Percentiles rank a stretch among this genome's conserved stretches.
Evolutionary conservation across 2,113 vertebrate species (phyloP).

Genomic region (Heliornis fulica): DNA sequence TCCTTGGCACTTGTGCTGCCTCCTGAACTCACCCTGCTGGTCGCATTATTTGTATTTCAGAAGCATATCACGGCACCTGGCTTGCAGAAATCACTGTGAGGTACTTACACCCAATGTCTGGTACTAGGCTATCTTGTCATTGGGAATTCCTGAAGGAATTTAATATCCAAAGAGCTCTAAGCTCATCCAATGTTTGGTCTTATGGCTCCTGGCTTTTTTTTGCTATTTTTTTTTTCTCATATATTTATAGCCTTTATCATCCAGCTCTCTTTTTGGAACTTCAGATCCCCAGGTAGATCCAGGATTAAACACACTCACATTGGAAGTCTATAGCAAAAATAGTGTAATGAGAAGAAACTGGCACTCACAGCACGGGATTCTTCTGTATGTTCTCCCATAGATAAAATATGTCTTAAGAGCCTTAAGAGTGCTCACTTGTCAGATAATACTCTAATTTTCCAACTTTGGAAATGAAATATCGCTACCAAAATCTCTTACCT

Average conservation of each 20-base stretch:
- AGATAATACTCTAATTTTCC: neutral
- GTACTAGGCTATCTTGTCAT: neutral
- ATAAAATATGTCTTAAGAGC: neutral
- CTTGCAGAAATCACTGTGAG: neutral
- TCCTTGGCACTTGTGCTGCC: neutral
- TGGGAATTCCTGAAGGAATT: neutral
- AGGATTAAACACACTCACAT: neutral
- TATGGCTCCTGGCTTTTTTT: neutral
- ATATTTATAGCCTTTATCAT: neutral
- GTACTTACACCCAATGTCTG: neutral
- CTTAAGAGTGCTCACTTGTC: neutral
- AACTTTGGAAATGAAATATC: neutral
- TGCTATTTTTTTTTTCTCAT: neutral
- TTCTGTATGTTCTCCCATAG: neutral
- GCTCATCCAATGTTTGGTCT: neutral
- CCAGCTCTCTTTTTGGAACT: neutral
- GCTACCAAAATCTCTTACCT: neutral
- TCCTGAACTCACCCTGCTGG: neutral
- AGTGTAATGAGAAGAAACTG: neutral
- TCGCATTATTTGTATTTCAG: neutral
- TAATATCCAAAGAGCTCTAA: neutral
- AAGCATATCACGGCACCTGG: neutral
- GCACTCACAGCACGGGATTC: neutral
- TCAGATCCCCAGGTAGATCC: neutral
- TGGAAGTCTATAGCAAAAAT: neutral